Conservation (phyloP, 2,797 vertebrate genomes). For the Sebastolobus altivelis region DNA sequence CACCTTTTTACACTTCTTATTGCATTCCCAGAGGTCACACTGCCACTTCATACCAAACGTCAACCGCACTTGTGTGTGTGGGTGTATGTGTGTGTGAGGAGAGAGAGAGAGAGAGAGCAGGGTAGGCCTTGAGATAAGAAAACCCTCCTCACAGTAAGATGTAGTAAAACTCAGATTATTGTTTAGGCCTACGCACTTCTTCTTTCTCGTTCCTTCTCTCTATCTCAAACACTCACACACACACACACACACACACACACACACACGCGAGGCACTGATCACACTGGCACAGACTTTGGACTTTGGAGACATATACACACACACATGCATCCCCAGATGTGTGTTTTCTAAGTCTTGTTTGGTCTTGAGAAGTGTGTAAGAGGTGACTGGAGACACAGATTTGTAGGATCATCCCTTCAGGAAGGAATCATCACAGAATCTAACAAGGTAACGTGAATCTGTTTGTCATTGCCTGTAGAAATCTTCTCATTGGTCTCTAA, state of each 20-base stretch:
- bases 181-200: not conserved
- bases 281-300: slow-evolving; percentile 58
- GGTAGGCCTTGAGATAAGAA: slow-evolving; percentile 69
- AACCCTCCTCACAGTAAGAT: slow-evolving; percentile 12
- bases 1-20: not conserved
- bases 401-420: slow-evolving; percentile 2
- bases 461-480: not conserved
- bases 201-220: not conserved
- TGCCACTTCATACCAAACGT: slow-evolving; percentile 31
- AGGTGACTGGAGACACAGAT: slow-evolving; percentile 19
- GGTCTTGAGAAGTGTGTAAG: slow-evolving; percentile 25
- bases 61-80: not conserved
- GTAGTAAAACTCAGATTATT: slow-evolving; percentile 47
- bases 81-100: not conserved
- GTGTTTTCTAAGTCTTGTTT: slow-evolving; percentile 34
- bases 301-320: slow-evolving; percentile 40
- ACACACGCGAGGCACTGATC: not conserved
- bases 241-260: not conserved
- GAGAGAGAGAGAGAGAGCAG: not conserved
- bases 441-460: slow-evolving; percentile 61
- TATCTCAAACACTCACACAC: not conserved
- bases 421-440: slow-evolving; percentile 20
- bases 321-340: not conserved
- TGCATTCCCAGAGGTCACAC: slow-evolving; percentile 37
- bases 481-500: not conserved